Base-by-base conservation (phyloP, 2,888 invertebrate genomes). In the Apotomis betuletana region DNA sequence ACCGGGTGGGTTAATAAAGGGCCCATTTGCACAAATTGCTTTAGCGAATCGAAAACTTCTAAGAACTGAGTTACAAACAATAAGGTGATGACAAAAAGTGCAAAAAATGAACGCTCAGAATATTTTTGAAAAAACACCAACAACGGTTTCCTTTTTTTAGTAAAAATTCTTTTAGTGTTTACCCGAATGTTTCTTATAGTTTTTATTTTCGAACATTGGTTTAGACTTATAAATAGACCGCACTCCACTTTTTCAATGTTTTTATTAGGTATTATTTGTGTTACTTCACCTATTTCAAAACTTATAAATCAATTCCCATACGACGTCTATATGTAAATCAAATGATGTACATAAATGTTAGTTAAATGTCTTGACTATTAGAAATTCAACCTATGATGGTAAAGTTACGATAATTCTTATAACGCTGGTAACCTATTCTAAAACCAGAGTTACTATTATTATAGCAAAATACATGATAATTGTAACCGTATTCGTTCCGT, bases 11-110 rank as follows among this genome's bases (percentile, higher is more conserved):
- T 82, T 78, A 79, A 83, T 79, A 79, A 85, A 79, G 79, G 75
- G 76, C 79, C 86, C 86, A 83, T 89, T 90, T 91, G 90, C 87
- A 85, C 90, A 90, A 90, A 87, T 88, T 88, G 87, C 83, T 80
- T 83, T 81, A 81, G 80, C 83, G 77, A 83, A 82, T 81, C 81
- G 80, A 79, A 80, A 78, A 75, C 74, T 74, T 74, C 76, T 79
- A 77, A 79, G 77, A 76, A 70, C n/a, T 36, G 44, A 62, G 27
- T 59, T 57, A 55, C 59, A 67, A 49, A 73, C 73, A 74, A 74
- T 73, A 62, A 36, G 59, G n/a, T 64, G 61, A 70, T 58, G 67
- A 70, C 73, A 67, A 73, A 67, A 75, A 77, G 64, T 73, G 61
- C 70, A 77, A 72, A 74, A 75, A 58, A 60, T 13, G 8, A 27